Evolutionary conservation across 2,888 invertebrate genomes (phyloP).

Genomic region (Nycteola revayana): DNA sequence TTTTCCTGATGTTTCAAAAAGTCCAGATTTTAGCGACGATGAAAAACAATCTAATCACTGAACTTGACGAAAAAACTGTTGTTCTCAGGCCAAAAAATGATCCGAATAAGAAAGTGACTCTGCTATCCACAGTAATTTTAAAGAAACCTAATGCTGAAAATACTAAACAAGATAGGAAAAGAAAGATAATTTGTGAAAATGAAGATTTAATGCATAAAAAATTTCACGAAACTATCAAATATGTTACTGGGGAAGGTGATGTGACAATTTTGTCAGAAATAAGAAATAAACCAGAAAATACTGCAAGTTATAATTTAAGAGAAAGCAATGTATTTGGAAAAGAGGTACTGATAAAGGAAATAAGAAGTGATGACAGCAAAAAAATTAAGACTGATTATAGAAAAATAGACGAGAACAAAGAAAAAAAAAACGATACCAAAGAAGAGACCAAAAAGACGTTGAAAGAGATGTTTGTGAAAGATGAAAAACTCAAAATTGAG

Average conservation of each 20-base stretch:
- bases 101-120: not conserved
- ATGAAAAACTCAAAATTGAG: no score
- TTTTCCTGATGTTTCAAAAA: slow-evolving; percentile 1
- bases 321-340: slow-evolving; percentile 3
- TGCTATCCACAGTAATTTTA: slow-evolving; percentile 1
- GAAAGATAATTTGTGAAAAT: not conserved
- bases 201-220: not conserved
- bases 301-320: slow-evolving; percentile 8
- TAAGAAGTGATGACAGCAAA: not conserved
- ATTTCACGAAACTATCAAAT: not conserved
- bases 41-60: slow-evolving; percentile 1
- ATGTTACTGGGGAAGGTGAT: slow-evolving; percentile 1
- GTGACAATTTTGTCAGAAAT: slow-evolving; percentile 9
- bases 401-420: no score
- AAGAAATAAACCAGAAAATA: slow-evolving; percentile 7
- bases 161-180: not conserved
- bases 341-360: not conserved
- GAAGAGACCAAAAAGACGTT: no score
- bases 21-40: not conserved
- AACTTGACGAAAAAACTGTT: slow-evolving; percentile 1
- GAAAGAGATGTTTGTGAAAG: no score
- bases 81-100: slow-evolving; percentile 1
- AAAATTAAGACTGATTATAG: slow-evolving; percentile 1
- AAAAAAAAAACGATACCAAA: no score
- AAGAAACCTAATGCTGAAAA: not conserved